Evolutionary conservation across 2,888 invertebrate species (phyloP), one percentile per base, ranked within the genome.

Genomic region (Synanthedon tipuliformis): DNA sequence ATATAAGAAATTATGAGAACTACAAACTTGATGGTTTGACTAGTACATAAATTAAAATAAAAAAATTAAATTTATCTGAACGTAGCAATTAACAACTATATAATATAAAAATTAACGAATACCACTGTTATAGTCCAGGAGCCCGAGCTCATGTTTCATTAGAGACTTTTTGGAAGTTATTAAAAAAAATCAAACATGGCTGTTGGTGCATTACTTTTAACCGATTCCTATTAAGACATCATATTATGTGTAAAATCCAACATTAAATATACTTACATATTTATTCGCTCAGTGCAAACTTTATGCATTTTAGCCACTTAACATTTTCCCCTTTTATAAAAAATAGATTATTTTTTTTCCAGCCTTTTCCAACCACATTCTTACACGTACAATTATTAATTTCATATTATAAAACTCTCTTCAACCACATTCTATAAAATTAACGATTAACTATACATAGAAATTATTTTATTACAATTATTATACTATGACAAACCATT

Each of bases 241-340:
- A 13, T 18, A 18, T 16, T 16, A 16, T 45, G 13, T 45, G n/a
- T 13, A n/a, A 45, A 45, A 45, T 45, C 45, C 13, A 45, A 45
- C 45, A 45, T 15, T 15, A 13, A 45, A 45, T 45, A 34, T 34
- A 34, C 34, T 34, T 34, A 34, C 34, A 34, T 10, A 34, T 34
- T 34, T 34, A 34, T 45, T 45, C 45, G 12, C 45, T 45, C 15
- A 45, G 45, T 45, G 45, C 45, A 16, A 34, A 49, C 2, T 71
- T 72, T 75, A 77, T 79, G 79, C 76, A 74, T 70, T 75, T 76
- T 78, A 82, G 79, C 82, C 81, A 82, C 81, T 71, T 78, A 81
- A 82, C 81, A 78, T 76, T 69, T 68, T 64, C 64, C 72, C 74
- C 71, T 73, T 59, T 75, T 81, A 81, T 65, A 83, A 82, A 82